These are phyloP conservation scores for Selene dorsalis DNA, from an alignment of 2,797 vertebrate species.

Conservation along the genomic window DNA sequence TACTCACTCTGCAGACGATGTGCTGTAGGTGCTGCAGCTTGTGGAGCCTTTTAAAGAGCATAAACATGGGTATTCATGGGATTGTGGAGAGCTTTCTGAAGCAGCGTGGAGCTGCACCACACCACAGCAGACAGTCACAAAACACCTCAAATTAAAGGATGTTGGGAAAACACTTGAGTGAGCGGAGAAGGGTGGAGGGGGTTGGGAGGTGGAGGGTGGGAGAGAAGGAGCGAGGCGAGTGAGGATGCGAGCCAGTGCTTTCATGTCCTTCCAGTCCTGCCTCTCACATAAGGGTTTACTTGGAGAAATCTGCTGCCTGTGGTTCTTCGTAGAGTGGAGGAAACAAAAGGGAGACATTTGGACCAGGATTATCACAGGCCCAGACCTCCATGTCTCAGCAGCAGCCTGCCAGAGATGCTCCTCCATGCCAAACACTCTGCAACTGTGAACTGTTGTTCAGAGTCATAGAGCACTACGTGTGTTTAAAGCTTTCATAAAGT, in stretches of 20 bases:
- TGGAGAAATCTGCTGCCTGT: constrained; percentile 64
- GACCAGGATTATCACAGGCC: constrained; percentile 70
- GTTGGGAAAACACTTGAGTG: constrained; percentile 42
- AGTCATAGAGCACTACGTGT: neutral
- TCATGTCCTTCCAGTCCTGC: constrained; percentile 76
- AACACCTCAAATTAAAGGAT: constrained; percentile 63
- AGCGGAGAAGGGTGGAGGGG: neutral
- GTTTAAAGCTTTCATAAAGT: neutral
- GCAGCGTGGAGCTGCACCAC: constrained; percentile 6
- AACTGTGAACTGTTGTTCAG: constrained; percentile 8
- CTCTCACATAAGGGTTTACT: constrained; percentile 57
- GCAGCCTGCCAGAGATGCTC: constrained; percentile 51
- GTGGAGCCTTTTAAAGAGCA: constrained; percentile 26
- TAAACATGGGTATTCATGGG: constrained; percentile 33
- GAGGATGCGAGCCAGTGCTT: constrained; percentile 67
- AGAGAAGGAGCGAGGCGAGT: constrained; percentile 18
- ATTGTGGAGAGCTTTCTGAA: constrained; percentile 24
- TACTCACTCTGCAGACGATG: neutral
- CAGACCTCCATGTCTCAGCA: constrained; percentile 67
- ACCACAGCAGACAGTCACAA: constrained; percentile 27
- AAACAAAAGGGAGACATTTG: constrained; percentile 74
- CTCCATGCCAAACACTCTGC: constrained; percentile 37
- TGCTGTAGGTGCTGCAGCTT: constrained; percentile 26
- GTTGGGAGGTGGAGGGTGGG: constrained; percentile 11
- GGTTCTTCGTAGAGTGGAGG: constrained; percentile 52